Evolutionary conservation across 92 coral and sea anemone genomes (phyloP), one percentile per base, ranked within the genome.

Genomic region (Scolanthus callimorphus): DNA sequence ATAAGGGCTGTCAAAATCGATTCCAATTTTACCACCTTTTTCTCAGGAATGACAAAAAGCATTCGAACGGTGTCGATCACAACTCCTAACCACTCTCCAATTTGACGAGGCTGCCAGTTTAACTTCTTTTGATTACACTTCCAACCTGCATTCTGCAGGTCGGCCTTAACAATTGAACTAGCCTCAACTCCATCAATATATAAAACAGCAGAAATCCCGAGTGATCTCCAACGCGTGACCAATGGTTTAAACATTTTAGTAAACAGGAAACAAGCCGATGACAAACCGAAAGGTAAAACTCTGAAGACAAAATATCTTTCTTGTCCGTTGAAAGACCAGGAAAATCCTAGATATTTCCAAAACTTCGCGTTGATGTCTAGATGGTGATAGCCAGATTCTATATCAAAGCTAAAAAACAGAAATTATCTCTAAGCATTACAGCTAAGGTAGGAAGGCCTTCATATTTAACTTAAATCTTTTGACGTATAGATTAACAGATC

Each of bases 241-340:
- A 82, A 58, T 11, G 83, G 83, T 20, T 72, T 22, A 24, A 76
- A 70, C 79, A 82, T 57, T 47, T 64, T 75, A 20, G 69, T 69
- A 57, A 81, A 81, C 21, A 76, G 39, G 51, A 51, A 76, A 46
- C 83, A 76, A 3, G 88, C 83, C 11, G 83, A 76, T 11, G 75
- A 81, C 59, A 81, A 48, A 12, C 82, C 88, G 57, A 81, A 79
- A n/a, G n/a, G n/a, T n/a, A n/a, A n/a, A n/a, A n/a, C n/a, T n/a
- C n/a, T n/a, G n/a, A n/a, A n/a, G n/a, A n/a, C n/a, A n/a, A n/a
- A n/a, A n/a, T n/a, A n/a, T n/a, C n/a, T n/a, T n/a, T n/a, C n/a
- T n/a, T n/a, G n/a, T n/a, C n/a, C n/a, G n/a, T n/a, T n/a, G n/a
- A n/a, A n/a, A n/a, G n/a, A n/a, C n/a, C n/a, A n/a, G n/a, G n/a